These are phyloP conservation scores for Clistopyga incitator DNA, from an alignment of 2,888 invertebrate species.

Conservation along the genomic window DNA sequence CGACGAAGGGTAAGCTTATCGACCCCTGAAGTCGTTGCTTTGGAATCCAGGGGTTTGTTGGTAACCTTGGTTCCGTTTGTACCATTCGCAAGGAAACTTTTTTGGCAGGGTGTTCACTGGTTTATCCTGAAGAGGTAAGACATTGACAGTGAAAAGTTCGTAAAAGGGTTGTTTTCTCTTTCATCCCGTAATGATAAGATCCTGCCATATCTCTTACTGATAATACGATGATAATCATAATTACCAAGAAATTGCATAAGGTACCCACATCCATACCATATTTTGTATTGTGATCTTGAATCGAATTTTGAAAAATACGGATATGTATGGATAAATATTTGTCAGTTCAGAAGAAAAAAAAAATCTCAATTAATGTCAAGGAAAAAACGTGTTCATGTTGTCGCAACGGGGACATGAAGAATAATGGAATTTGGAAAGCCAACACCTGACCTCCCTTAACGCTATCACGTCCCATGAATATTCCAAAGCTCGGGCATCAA, in stretches of 20 bases:
- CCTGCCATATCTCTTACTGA: not conserved
- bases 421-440: not conserved
- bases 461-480: slow-evolving; percentile 19
- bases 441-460: not conserved
- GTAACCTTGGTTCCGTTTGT: not conserved
- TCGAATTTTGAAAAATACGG: not conserved
- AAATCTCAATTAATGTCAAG: too few species aligned
- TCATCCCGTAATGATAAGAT: not conserved
- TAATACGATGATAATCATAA: not conserved
- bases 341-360: too few species aligned
- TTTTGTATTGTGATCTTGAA: not conserved
- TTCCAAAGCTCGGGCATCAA: slow-evolving; percentile 5
- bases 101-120: not conserved
- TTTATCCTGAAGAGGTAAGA: not conserved
- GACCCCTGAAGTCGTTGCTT: not conserved
- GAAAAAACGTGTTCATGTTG: too few species aligned
- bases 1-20: not conserved
- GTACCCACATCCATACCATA: not conserved
- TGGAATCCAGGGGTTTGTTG: not conserved
- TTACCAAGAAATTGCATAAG: not conserved
- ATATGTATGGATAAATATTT: too few species aligned
- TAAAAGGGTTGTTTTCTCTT: not conserved
- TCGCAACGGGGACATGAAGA: too few species aligned
- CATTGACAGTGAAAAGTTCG: not conserved
- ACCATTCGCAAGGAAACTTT: not conserved